Evolutionary conservation across 1,140 invertebrate species (phyloP).

Genomic region (Centruroides sculpturatus): DNA sequence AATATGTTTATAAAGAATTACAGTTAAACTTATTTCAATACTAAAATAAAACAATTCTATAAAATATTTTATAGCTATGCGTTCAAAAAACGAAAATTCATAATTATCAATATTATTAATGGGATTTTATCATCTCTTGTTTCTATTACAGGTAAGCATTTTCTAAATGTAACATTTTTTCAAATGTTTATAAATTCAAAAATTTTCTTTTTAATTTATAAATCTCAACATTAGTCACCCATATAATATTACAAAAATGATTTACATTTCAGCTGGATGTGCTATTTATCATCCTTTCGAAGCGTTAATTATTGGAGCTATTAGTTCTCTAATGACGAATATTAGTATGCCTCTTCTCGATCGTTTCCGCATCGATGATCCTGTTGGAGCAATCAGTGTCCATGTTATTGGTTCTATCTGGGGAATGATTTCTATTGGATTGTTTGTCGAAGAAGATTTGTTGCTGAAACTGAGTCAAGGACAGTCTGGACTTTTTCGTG

Average conservation of each 20-base stretch:
- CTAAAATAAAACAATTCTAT: too few relatives aligned
- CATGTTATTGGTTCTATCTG: slow-evolving; percentile 44
- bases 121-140: too few relatives aligned
- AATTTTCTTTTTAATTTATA: not conserved
- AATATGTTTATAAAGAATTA: not conserved
- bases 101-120: too few relatives aligned
- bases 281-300: slow-evolving; percentile 76
- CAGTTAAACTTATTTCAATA: too few relatives aligned
- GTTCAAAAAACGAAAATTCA: too few relatives aligned
- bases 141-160: too few relatives aligned
- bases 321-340: slow-evolving; percentile 59
- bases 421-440: slow-evolving; percentile 65
- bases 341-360: slow-evolving; percentile 55
- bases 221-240: not conserved
- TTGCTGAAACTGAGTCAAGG: slow-evolving; percentile 61
- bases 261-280: slow-evolving; percentile 51
- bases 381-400: slow-evolving; percentile 75
- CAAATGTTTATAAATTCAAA: not conserved
- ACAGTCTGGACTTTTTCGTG: slow-evolving; percentile 60
- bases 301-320: slow-evolving; percentile 59
- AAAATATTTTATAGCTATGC: too few relatives aligned
- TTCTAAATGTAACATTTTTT: too few relatives aligned
- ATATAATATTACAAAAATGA: too few relatives aligned
- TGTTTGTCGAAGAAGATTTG: slow-evolving; percentile 74
- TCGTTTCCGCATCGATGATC: slow-evolving; percentile 65